These are phyloP conservation scores for Carollia perspicillata DNA, from an alignment of 2,113 vertebrate species.

Conservation along the genomic window DNA sequence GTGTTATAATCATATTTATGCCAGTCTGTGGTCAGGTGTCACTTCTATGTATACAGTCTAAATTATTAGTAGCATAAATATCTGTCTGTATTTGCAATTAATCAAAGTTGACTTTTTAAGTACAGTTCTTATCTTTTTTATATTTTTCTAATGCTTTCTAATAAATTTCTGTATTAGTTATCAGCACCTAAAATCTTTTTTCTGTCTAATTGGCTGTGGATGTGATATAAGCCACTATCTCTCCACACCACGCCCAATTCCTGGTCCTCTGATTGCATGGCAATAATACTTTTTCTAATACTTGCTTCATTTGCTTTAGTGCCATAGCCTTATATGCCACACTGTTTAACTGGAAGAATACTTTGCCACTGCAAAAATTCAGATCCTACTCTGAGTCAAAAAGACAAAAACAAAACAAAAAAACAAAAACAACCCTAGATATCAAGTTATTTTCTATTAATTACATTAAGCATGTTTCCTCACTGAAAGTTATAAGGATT, in stretches of 20 bases:
- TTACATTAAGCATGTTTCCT: not conserved
- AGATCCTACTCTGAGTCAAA: not conserved
- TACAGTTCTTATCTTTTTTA: not conserved
- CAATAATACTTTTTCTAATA: not conserved
- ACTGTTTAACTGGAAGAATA: not conserved
- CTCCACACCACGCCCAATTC: rapidly evolving
- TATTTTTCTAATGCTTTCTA: not conserved
- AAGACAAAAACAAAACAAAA: not conserved
- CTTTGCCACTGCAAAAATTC: not conserved
- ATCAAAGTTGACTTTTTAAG: not conserved
- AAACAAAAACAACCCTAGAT: not conserved
- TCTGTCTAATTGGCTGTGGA: not conserved
- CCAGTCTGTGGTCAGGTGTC: not conserved
- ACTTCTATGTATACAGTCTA: not conserved
- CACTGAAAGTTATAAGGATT: not conserved
- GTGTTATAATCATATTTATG: not conserved
- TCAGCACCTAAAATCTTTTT: not conserved
- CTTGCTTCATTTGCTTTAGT: not conserved
- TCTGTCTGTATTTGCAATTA: not conserved
- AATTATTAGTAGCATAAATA: not conserved
- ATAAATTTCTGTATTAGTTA: not conserved
- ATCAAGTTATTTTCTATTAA: not conserved
- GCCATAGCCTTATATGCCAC: not conserved
- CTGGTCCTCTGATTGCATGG: not conserved
- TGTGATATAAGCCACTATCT: not conserved